Base-by-base conservation (phyloP, 92 coral and sea anemone species). In the Pocillopora meandrina region DNA sequence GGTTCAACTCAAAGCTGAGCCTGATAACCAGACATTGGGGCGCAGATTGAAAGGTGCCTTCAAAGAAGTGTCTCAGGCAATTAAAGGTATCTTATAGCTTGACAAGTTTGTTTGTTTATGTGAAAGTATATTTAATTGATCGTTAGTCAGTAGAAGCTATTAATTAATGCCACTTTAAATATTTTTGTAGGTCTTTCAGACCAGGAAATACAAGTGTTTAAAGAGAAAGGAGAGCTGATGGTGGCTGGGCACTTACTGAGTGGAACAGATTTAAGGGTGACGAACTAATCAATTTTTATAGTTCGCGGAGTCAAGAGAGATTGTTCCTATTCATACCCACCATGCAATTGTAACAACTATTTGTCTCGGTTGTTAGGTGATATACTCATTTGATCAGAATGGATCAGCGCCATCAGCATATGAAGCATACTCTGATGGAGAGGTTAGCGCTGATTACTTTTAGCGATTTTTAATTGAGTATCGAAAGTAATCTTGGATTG, bases 391-490 rank as follows among this genome's bases (percentile, higher is more conserved):
- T 84, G 97, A 97, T 73, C 92, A 92, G 76, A 89, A 82, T 79
- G 88, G 92, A 23, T 90, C 94, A 33, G 88, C 92, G 33, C 90
- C 94, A 2, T 94, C 98, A 42, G 89, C 93, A 59, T 96, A 96
- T 72, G 97, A 96, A 85, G 98, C 99, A 56, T 95, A 94, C 78
- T 94, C 99, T 0, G 99, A 96, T 77, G 92, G 89, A 74, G 95
- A 88, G 87, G 99, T 96, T 36, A 83, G 90, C 78, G 16, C 1
- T 1, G 72, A 55, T 12, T 2, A 49, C 2, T 31, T 17, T 8
- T 35, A 17, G 52, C 52, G 52, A 42, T 42, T 42, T 42, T 42
- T 42, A 42, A 42, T 42, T 42, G 52, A 42, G 52, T 42, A 42
- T 42, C 52, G 52, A 42, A 42, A 42, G 52, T 42, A 42, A 42